Percentiles rank a stretch among this genome's conserved stretches.
Conservation (phyloP, 2,113 vertebrate species). For the Pterocles burchelli region DNA sequence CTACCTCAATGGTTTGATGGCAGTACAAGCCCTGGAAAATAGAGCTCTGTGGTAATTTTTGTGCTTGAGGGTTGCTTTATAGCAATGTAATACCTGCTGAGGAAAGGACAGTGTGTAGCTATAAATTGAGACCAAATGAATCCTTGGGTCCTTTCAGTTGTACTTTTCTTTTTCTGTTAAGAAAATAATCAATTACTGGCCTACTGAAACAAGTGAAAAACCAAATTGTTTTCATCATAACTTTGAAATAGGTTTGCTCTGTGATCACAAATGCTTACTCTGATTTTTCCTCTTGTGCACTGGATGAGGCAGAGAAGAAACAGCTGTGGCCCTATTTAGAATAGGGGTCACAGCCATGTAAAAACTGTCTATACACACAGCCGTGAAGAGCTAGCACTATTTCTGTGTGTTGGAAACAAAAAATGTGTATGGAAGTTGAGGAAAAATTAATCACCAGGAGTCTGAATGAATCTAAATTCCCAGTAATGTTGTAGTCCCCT, state of each 20-base stretch:
- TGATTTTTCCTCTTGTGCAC: accelerated
- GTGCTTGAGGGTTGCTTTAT: background rate
- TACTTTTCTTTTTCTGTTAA: background rate
- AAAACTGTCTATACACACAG: accelerated
- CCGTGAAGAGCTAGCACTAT: accelerated
- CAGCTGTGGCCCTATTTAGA: background rate
- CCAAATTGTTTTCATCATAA: background rate
- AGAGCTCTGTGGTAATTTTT: background rate
- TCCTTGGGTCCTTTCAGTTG: background rate
- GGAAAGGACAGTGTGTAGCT: background rate
- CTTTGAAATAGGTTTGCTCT: background rate
- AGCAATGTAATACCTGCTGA: background rate
- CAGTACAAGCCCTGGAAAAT: background rate
- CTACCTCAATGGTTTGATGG: background rate
- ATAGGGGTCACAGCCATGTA: background rate
- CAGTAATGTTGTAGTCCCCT: accelerated
- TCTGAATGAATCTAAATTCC: too few relatives aligned
- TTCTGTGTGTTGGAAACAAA: too few relatives aligned
- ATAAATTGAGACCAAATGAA: background rate
- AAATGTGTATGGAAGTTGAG: accelerated
- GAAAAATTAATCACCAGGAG: accelerated
- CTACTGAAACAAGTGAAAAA: background rate
- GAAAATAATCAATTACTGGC: background rate
- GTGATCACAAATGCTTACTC: background rate
- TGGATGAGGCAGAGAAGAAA: background rate